Percentiles rank a stretch among this genome's conserved stretches.
phyloP scores from a whole-genome alignment of 2,888 invertebrate species.

The Bruchidius siliquastri region DNA sequence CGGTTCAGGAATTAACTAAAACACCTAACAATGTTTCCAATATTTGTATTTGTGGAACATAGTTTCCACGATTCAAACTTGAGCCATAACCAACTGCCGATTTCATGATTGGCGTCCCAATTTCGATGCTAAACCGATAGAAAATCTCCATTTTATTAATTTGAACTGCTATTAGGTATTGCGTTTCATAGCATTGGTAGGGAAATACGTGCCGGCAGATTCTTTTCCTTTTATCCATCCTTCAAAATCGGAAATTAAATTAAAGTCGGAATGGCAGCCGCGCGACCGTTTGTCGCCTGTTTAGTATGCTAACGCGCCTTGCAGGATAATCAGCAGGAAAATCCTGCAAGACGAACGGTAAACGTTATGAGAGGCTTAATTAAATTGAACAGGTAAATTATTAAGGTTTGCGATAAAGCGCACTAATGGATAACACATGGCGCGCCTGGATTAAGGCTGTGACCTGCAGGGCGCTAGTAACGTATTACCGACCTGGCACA shows the following conservation, averaged over 20 bases:
- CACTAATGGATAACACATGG: conserved; percentile 19
- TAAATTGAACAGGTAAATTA: conserved; percentile 27
- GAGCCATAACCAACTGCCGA: not conserved
- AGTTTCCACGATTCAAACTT: not conserved
- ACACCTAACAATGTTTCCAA: no score
- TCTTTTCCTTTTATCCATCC: not conserved
- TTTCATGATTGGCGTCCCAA: not conserved
- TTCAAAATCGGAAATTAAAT: not conserved
- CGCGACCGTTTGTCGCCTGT: not conserved
- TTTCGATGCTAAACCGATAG: not conserved
- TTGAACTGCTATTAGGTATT: not conserved
- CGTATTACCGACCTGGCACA: not conserved
- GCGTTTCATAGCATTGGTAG: not conserved
- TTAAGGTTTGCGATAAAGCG: conserved; percentile 21
- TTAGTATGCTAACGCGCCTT: not conserved
- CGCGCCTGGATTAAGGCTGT: not conserved
- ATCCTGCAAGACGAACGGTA: conserved; percentile 11
- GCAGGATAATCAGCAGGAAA: conserved; percentile 4
- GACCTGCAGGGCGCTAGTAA: not conserved
- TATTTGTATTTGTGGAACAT: no score
- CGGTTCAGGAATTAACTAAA: no score
- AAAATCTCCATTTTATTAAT: not conserved
- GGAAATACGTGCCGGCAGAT: not conserved
- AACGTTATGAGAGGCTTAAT: conserved; percentile 20
- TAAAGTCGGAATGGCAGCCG: not conserved